phyloP scores from a whole-genome alignment of 2,888 invertebrate species.

The Drosophila neotestacea region DNA sequence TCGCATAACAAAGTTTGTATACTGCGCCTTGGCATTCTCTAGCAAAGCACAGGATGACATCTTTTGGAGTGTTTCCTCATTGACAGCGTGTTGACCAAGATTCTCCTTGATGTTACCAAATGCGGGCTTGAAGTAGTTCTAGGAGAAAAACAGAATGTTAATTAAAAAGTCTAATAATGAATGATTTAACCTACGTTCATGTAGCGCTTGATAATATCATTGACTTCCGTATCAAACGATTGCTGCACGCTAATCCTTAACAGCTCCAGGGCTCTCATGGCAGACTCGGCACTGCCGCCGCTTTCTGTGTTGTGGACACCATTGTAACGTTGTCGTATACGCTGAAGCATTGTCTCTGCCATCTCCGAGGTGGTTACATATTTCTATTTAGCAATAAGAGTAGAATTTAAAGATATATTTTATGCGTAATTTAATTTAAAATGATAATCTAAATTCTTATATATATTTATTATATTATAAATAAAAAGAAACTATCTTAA shows the following conservation, averaged over 20 bases:
- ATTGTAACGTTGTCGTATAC: constrained; percentile 82
- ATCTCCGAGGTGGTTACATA: constrained; percentile 83
- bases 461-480: no score
- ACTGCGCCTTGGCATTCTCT: constrained; percentile 84
- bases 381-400: constrained; percentile 63
- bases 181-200: constrained; percentile 85
- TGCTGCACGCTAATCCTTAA: constrained; percentile 88
- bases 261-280: constrained; percentile 87
- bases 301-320: constrained; percentile 67
- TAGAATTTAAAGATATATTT: background rate
- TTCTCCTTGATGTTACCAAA: constrained; percentile 88
- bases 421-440: no score
- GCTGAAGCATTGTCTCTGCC: constrained; percentile 83
- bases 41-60: constrained; percentile 84
- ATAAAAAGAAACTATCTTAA: no score
- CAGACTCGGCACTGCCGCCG: constrained; percentile 80
- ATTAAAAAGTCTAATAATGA: background rate
- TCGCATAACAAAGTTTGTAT: constrained; percentile 79
- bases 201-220: constrained; percentile 87
- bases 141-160: constrained; percentile 47
- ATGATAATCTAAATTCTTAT: no score
- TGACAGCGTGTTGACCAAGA: constrained; percentile 87
- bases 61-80: constrained; percentile 86
- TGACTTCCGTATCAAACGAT: constrained; percentile 88
- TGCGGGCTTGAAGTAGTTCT: constrained; percentile 88